Evolutionary conservation across 2,888 invertebrate species (phyloP).

Genomic region (Synanthedon formicaeformis): DNA sequence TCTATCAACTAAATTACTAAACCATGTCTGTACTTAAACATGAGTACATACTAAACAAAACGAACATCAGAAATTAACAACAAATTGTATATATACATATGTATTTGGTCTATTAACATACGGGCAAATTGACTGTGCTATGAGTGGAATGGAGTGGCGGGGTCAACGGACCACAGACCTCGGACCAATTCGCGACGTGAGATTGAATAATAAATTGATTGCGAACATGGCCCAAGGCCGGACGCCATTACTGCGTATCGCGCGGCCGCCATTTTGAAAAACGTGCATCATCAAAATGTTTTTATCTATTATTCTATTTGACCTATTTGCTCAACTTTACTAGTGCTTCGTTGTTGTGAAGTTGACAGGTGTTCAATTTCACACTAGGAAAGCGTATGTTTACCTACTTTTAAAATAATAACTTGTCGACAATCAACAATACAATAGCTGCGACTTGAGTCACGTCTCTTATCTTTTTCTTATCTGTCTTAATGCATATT

Average conservation of each 20-base stretch:
- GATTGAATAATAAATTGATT: slow-evolving; percentile 71
- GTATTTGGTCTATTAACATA: slow-evolving; percentile 19
- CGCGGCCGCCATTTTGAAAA: slow-evolving; percentile 51
- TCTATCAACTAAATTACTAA: no score
- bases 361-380: not conserved
- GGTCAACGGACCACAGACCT: slow-evolving; percentile 60
- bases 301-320: slow-evolving; percentile 20
- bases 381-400: no score
- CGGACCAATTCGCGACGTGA: slow-evolving; percentile 70
- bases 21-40: no score
- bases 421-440: no score
- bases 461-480: no score
- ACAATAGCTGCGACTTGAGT: no score
- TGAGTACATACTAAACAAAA: not conserved
- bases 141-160: slow-evolving; percentile 31
- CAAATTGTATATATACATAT: slow-evolving; percentile 7
- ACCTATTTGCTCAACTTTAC: slow-evolving; percentile 17
- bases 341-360: not conserved
- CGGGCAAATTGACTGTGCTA: slow-evolving; percentile 18
- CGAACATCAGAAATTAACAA: slow-evolving; percentile 1
- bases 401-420: no score
- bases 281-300: slow-evolving; percentile 29
- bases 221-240: slow-evolving; percentile 60
- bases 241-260: slow-evolving; percentile 49
- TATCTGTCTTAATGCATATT: no score